Percentiles rank a stretch among this genome's conserved stretches.
Evolutionary conservation across 2,113 vertebrate genomes (phyloP).

Genomic region (Corvus cornix): DNA sequence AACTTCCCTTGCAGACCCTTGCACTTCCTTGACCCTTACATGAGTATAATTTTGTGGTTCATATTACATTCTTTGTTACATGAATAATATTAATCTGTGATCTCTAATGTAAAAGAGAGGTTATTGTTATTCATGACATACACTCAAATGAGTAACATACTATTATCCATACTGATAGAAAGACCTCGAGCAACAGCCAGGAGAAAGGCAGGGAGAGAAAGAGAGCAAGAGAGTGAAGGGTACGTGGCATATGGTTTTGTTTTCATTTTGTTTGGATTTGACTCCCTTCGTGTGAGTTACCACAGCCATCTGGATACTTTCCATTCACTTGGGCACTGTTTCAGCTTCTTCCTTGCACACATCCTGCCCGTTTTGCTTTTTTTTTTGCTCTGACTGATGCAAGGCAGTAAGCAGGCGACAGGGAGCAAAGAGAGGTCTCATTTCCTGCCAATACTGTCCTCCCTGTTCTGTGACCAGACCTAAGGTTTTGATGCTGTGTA

Average conservation of each 20-base stretch:
- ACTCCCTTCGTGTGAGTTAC: slow-evolving; percentile 47
- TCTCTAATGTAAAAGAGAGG: slow-evolving; percentile 22
- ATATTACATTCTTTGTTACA: slow-evolving; percentile 13
- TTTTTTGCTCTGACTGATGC: neutral
- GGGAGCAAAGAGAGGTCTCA: neutral
- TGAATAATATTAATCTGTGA: slow-evolving; percentile 34
- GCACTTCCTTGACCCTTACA: slow-evolving; percentile 37
- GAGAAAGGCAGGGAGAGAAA: slow-evolving; percentile 22
- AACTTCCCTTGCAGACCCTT: slow-evolving; percentile 25
- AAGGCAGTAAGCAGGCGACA: neutral
- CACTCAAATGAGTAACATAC: neutral
- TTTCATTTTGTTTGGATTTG: slow-evolving; percentile 65
- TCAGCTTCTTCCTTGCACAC: slow-evolving; percentile 40
- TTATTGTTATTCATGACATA: slow-evolving; percentile 61
- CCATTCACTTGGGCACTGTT: slow-evolving; percentile 43
- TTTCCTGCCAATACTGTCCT: neutral
- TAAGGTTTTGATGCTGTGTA: neutral
- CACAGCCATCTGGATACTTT: slow-evolving; percentile 60
- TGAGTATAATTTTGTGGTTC: slow-evolving; percentile 33
- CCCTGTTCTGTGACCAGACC: neutral
- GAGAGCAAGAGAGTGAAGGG: neutral
- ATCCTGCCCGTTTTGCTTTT: neutral
- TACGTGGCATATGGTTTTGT: slow-evolving; percentile 58
- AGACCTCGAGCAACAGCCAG: slow-evolving; percentile 24
- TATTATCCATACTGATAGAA: neutral